Evolutionary conservation across 2,888 invertebrate species (phyloP), one percentile per base, ranked within the genome.

Genomic region (Portevinia maculata): DNA sequence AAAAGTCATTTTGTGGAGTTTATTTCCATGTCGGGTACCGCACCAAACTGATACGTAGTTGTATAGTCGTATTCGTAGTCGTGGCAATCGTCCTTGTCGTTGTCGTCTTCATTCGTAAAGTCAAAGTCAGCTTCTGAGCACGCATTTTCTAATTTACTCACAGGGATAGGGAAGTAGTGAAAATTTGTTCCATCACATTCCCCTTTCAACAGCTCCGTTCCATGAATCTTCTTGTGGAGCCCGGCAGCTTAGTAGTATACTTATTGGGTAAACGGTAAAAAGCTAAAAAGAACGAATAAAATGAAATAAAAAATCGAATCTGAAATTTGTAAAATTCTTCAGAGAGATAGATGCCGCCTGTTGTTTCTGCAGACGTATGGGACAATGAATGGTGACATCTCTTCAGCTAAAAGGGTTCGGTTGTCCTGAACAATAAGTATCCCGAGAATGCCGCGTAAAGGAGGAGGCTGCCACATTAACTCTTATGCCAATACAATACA

Each of bases 1-100:
- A 83, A 83, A 83, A 83, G 83, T 83, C 83, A 83, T 78, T 83
- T 83, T 78, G 83, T 67, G 50, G 67, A 78, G 83, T 83, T 73
- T 83, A 78, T 83, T 78, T 83, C 28, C 71, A 83, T 71, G 75
- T 52, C 48, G 59, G 55, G 60, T 46, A 32, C 64, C 52, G 30
- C 30, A 75, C 57, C 50, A 15, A 71, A 76, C 59, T 60, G 13
- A 78, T 78, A 46, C 39, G 28, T 32, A 21, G 34, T 62, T 6
- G 34, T 41, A 17, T 52, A 6, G 50, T 39, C 9, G 65, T 44
- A 5, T 24, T 65, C 7, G 65, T 39, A 9, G 15, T 50, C 32
- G 53, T 70, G 28, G 70, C 19, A 30, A 13, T 44, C 39, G 55
- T 67, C 60, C 41, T 73, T 48, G 69, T 64, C 53, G 69, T 73